A percentile compares a stretch with the other conserved stretches of the same genome.
phyloP scores from a whole-genome alignment of 1,140 invertebrate genomes.

The Trachymyrmex septentrionalis region DNA sequence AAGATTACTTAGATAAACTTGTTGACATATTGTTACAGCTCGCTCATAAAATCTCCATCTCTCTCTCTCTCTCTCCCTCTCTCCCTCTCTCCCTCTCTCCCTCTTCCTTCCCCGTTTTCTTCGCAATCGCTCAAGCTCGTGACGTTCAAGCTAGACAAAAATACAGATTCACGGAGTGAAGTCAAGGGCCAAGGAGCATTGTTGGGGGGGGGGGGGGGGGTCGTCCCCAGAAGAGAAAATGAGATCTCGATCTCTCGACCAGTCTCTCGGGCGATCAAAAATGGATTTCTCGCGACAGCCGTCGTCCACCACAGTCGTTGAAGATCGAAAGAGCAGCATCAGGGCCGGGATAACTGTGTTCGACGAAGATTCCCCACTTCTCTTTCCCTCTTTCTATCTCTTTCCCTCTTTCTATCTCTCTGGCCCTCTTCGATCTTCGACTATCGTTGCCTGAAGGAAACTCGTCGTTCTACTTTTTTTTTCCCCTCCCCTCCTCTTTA shows the following conservation, averaged over 20 bases:
- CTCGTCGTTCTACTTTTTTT: slow-evolving; percentile 73
- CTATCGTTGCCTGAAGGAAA: slow-evolving; percentile 62
- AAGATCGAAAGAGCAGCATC: slow-evolving; percentile 69
- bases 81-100: no score
- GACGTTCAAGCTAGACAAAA: background rate
- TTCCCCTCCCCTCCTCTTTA: background rate
- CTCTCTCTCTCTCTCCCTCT: no score
- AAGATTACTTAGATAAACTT: background rate
- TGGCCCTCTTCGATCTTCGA: background rate
- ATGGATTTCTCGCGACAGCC: slow-evolving; percentile 37
- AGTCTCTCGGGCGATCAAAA: slow-evolving; percentile 56
- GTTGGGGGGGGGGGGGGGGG: no score
- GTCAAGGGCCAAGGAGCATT: slow-evolving; percentile 35
- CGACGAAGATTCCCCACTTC: slow-evolving; percentile 2
- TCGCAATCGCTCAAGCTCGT: background rate
- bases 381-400: slow-evolving; percentile 25
- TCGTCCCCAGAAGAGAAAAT: slow-evolving; percentile 52
- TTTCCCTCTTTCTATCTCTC: background rate
- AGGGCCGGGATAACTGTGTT: slow-evolving; percentile 70
- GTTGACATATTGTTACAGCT: background rate
- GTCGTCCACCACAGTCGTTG: background rate
- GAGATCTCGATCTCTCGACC: slow-evolving; percentile 50
- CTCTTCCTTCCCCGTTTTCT: background rate
- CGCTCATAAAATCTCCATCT: slow-evolving; percentile 8
- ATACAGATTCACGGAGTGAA: background rate